Conservation (phyloP, 2,797 vertebrate genomes). For the Alauda arvensis region DNA sequence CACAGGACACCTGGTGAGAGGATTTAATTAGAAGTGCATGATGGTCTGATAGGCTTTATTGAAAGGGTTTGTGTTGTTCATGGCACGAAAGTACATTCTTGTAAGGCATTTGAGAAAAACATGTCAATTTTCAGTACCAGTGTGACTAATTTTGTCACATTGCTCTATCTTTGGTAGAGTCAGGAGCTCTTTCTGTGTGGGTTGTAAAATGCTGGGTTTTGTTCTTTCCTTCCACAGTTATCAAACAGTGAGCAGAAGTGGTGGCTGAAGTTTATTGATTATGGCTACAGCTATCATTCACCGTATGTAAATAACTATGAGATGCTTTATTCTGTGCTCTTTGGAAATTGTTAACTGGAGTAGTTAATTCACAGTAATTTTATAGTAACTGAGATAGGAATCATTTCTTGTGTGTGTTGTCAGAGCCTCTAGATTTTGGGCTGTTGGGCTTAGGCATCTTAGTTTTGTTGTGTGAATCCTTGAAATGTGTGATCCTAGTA, state of each 20-base stretch:
- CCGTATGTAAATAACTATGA: conserved; percentile 60
- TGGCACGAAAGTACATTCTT: neutral
- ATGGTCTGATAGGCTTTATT: neutral
- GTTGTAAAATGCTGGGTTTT: neutral
- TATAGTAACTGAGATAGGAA: neutral
- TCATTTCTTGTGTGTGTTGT: neutral
- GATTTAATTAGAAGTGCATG: neutral
- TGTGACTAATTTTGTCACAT: neutral
- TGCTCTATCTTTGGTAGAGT: neutral
- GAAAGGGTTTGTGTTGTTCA: neutral
- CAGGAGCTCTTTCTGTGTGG: neutral
- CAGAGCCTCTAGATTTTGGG: neutral
- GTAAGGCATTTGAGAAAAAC: neutral
- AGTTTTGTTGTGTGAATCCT: neutral
- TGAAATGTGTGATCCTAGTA: neutral
- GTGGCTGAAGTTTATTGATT: conserved; percentile 72
- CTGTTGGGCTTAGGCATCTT: neutral
- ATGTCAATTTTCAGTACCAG: neutral
- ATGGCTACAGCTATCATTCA: conserved; percentile 33
- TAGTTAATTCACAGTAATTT: neutral
- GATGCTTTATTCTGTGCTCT: neutral
- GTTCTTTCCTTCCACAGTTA: conserved; percentile 64
- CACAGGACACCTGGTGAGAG: neutral
- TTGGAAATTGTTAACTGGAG: neutral
- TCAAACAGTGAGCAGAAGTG: conserved; percentile 67